Evolutionary conservation across 2,113 vertebrate species (phyloP).

Genomic region (Ammospiza nelsoni): DNA sequence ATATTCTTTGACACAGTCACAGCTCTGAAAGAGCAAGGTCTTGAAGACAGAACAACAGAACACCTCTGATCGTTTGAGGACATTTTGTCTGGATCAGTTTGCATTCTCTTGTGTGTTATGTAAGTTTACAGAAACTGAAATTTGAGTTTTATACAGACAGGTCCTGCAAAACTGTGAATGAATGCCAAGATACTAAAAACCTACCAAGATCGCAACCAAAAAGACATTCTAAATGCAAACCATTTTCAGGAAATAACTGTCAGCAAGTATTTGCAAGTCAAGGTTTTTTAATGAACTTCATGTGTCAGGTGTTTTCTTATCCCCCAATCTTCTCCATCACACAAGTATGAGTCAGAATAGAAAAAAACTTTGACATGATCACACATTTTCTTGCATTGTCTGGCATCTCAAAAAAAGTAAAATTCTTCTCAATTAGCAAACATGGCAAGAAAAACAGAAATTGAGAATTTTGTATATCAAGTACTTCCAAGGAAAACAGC

Average conservation of each 20-base stretch:
- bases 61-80: neutral
- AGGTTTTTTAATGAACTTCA: neutral
- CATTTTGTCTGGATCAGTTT: neutral
- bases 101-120: fast-evolving
- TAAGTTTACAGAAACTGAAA: neutral
- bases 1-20: conserved; percentile 46
- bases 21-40: neutral
- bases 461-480: neutral
- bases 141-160: neutral
- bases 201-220: neutral
- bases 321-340: neutral
- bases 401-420: neutral
- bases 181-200: neutral
- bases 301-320: neutral
- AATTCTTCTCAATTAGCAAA: neutral
- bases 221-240: neutral
- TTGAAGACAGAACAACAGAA: conserved; percentile 35
- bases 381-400: neutral
- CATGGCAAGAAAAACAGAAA: neutral
- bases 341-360: neutral
- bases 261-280: neutral
- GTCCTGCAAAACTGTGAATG: neutral
- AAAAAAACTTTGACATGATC: neutral
- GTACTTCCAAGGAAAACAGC: neutral
- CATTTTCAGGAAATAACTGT: neutral